phyloP scores from a whole-genome alignment of 2,113 vertebrate genomes.

The Coturnix japonica region DNA sequence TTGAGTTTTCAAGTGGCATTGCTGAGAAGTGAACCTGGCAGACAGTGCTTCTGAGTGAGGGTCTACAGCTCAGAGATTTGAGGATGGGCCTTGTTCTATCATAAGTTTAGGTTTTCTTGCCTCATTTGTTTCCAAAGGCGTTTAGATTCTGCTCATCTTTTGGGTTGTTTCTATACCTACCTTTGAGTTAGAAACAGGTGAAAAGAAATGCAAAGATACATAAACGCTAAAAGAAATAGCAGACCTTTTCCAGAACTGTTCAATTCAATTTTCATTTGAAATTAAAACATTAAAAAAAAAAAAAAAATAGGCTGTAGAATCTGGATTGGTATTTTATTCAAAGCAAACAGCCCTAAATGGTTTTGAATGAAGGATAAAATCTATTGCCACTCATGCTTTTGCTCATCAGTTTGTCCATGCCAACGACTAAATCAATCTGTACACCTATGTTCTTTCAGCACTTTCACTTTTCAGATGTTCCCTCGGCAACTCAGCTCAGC shows the following conservation, averaged over 20 bases:
- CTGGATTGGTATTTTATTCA: not conserved
- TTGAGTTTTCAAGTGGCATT: not conserved
- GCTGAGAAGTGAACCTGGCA: not conserved
- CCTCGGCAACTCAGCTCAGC: not conserved
- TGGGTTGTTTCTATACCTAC: not conserved
- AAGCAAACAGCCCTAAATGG: not conserved
- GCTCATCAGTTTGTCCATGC: not conserved
- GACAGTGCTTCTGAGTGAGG: not conserved
- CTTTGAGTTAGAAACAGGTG: not conserved
- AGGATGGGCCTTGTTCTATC: not conserved
- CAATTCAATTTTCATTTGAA: slow-evolving; percentile 23
- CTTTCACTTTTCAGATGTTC: not conserved
- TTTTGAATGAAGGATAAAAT: not conserved
- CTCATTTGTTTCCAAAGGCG: not conserved
- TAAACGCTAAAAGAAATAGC: not conserved
- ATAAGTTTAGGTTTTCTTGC: not conserved
- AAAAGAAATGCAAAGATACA: not conserved
- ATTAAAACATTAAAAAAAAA: not conserved
- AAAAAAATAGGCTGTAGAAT: not conserved
- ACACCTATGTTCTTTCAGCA: not conserved
- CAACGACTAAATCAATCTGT: not conserved
- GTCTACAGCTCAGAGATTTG: not conserved
- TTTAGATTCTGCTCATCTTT: not conserved
- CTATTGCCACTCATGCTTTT: not conserved
- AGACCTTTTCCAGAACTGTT: not conserved